Conservation (phyloP, 2,888 invertebrate species). For the Drosophila mercatorum region DNA sequence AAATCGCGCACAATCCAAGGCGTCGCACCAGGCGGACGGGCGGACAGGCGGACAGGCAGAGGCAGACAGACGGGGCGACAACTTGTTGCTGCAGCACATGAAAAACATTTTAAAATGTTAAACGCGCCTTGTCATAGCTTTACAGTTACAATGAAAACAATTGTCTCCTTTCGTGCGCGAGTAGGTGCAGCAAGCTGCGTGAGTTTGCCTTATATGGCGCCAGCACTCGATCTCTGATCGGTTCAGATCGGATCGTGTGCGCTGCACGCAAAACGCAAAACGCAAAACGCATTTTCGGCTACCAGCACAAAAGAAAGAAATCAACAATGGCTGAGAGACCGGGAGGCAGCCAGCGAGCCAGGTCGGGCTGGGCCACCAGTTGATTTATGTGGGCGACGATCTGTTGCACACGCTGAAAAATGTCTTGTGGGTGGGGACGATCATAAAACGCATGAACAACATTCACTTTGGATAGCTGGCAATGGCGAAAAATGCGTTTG, state of each 20-base stretch:
- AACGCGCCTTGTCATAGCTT: constrained; percentile 71
- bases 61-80: constrained; percentile 33
- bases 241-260: constrained; percentile 27
- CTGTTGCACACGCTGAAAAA: constrained; percentile 26
- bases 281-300: constrained; percentile 74
- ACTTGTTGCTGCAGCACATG: constrained; percentile 60
- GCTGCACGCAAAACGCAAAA: constrained; percentile 72
- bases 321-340: constrained; percentile 51
- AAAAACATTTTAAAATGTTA: constrained; percentile 77
- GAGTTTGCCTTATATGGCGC: constrained; percentile 71
- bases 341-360: constrained; percentile 10
- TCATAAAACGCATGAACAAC: constrained; percentile 62
- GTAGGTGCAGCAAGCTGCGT: constrained; percentile 72
- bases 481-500: constrained; percentile 64
- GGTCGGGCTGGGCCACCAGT: constrained; percentile 36
- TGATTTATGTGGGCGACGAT: constrained; percentile 76
- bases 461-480: constrained; percentile 63
- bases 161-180: constrained; percentile 48
- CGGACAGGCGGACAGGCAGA: not conserved
- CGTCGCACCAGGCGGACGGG: constrained; percentile 52
- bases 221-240: constrained; percentile 41
- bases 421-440: constrained; percentile 51
- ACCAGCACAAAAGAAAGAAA: constrained; percentile 45
- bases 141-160: constrained; percentile 64
- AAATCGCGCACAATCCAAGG: constrained; percentile 51